Conservation (phyloP, 2,888 invertebrate species). For the Leucophenga maculata region DNA sequence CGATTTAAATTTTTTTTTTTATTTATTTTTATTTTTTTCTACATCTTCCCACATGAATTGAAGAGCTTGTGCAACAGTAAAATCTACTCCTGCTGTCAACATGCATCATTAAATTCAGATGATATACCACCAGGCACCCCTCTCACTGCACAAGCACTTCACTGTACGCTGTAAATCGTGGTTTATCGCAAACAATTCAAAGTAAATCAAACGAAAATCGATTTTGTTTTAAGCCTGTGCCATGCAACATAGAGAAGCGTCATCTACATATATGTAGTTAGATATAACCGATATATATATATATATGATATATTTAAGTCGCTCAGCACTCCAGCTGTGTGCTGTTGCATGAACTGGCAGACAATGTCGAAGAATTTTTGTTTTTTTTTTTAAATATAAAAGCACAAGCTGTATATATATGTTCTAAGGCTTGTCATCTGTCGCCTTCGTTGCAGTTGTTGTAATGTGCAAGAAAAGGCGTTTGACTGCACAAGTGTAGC, state of each 20-base stretch:
- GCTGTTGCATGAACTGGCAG: neutral
- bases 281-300: neutral
- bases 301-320: neutral
- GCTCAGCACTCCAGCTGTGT: neutral
- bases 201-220: slow-evolving; percentile 68
- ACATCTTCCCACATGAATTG: neutral
- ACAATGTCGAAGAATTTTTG: neutral
- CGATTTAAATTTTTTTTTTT: too few species aligned
- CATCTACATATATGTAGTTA: neutral
- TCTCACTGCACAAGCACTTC: slow-evolving; percentile 48
- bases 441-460: neutral
- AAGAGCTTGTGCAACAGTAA: neutral
- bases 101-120: neutral
- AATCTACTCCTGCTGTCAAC: neutral
- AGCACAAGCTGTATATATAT: neutral
- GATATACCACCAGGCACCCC: too few species aligned
- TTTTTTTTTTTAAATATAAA: neutral
- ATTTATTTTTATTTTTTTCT: neutral
- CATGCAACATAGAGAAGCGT: slow-evolving; percentile 28
- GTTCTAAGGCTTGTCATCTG: neutral
- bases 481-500: neutral
- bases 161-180: slow-evolving; percentile 68
- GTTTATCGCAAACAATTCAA: slow-evolving; percentile 70
- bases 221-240: slow-evolving; percentile 46
- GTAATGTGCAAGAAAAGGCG: neutral